Conservation (phyloP, 2,113 vertebrate genomes). For the Bothrops jararaca region DNA sequence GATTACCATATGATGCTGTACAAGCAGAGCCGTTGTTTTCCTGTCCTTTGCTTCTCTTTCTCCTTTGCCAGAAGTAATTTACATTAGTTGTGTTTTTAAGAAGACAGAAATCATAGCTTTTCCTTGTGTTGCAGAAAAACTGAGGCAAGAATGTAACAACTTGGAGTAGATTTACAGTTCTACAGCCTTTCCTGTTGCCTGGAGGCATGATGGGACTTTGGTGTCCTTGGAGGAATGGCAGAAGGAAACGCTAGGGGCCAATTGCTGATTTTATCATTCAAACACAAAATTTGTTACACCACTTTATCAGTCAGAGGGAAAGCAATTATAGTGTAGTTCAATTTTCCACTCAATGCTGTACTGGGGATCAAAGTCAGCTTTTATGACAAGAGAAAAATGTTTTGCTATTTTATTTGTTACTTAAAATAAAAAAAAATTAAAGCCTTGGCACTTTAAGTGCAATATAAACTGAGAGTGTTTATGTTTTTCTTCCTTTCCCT, state of each 20-base stretch:
- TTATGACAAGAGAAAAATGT: slow-evolving; percentile 71
- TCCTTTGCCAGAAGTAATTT: slow-evolving; percentile 53
- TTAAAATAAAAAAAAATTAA: slow-evolving; percentile 69
- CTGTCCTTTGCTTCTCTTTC: slow-evolving; percentile 22
- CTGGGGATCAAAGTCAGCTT: slow-evolving; percentile 84
- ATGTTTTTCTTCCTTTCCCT: slow-evolving; percentile 23
- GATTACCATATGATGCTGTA: slow-evolving; percentile 45
- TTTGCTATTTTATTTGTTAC: slow-evolving; percentile 75
- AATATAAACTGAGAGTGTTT: slow-evolving; percentile 36
- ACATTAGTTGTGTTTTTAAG: slow-evolving; percentile 26
- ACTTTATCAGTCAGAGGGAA: slow-evolving; percentile 87
- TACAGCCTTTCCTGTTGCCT: slow-evolving; percentile 72
- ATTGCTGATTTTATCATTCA: slow-evolving; percentile 89
- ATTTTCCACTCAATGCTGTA: slow-evolving; percentile 86
- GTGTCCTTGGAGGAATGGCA: slow-evolving; percentile 85
- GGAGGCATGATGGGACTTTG: slow-evolving; percentile 76
- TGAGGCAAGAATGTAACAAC: slow-evolving; percentile 49
- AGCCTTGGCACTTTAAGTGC: slow-evolving; percentile 39
- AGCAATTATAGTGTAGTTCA: slow-evolving; percentile 89
- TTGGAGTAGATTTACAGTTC: slow-evolving; percentile 77
- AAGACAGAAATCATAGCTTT: slow-evolving; percentile 56
- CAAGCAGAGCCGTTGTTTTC: slow-evolving; percentile 20
- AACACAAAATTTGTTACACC: slow-evolving; percentile 88
- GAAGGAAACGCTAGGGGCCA: slow-evolving; percentile 80
- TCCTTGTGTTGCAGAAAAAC: slow-evolving; percentile 17